phyloP scores from a whole-genome alignment of 2,888 invertebrate genomes.

The Sturmia bella region DNA sequence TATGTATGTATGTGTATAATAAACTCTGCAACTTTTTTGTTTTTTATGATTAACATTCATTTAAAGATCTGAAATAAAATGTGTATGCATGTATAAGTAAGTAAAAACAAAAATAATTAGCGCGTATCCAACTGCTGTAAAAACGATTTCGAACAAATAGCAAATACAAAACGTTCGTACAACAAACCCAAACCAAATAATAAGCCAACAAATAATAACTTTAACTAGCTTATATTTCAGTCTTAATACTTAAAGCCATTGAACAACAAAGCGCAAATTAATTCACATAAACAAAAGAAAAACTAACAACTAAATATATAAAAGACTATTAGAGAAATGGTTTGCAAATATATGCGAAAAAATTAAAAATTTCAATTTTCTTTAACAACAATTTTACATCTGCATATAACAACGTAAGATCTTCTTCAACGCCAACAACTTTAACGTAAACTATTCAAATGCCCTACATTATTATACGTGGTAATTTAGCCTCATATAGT shows the following conservation, averaged over 20 bases:
- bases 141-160: constrained; percentile 38
- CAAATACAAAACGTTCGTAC: constrained; percentile 25
- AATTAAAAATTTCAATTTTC: constrained; percentile 24
- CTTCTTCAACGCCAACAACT: constrained; percentile 54
- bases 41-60: neutral
- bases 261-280: constrained; percentile 36
- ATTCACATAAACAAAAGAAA: constrained; percentile 27
- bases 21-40: too few relatives aligned
- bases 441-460: constrained; percentile 82
- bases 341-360: constrained; percentile 1
- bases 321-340: constrained; percentile 40
- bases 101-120: constrained; percentile 54
- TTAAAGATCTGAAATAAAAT: constrained; percentile 10
- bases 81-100: constrained; percentile 24
- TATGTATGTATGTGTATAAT: too few relatives aligned
- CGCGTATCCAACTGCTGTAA: constrained; percentile 50
- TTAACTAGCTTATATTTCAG: constrained; percentile 56
- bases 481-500: constrained; percentile 93
- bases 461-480: constrained; percentile 95
- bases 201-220: constrained; percentile 52
- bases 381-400: constrained; percentile 35
- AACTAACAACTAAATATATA: constrained; percentile 6
- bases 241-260: constrained; percentile 58
- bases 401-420: constrained; percentile 16
- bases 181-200: constrained; percentile 40